A percentile compares a stretch with the other conserved stretches of the same genome.
phyloP scores from a whole-genome alignment of 2,113 vertebrate species.

The Anarhynchus alexandrinus region DNA sequence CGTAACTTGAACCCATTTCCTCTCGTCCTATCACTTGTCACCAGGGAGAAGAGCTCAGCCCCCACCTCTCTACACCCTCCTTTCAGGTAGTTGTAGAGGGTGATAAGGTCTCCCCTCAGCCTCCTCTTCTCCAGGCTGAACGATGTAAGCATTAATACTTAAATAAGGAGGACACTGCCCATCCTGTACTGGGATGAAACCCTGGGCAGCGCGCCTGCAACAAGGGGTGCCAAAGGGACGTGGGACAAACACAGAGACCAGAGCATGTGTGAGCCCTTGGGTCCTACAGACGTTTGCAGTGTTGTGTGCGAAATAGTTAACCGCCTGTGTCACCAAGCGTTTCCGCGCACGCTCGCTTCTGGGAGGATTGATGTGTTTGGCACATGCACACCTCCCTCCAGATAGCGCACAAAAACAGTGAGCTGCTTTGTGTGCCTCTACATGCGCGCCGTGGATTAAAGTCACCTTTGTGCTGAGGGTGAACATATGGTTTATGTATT shows the following conservation, averaged over 20 bases:
- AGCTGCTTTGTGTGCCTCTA: neutral
- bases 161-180: accelerated
- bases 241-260: accelerated
- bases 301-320: neutral
- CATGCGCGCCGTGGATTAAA: neutral
- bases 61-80: no score
- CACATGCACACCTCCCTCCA: neutral
- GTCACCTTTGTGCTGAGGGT: neutral
- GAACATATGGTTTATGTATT: slow-evolving; percentile 30
- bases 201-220: neutral
- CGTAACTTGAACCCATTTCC: no score
- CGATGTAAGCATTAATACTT: neutral
- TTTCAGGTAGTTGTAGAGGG: no score
- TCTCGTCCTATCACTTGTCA: no score
- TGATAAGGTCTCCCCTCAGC: no score
- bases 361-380: neutral
- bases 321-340: neutral
- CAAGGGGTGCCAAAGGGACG: neutral
- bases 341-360: neutral
- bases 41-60: no score
- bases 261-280: neutral
- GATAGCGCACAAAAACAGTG: neutral
- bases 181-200: neutral
- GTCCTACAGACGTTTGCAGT: accelerated
- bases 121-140: no score